Conservation (phyloP, 2,888 invertebrate species). For the Lymantria dispar region DNA sequence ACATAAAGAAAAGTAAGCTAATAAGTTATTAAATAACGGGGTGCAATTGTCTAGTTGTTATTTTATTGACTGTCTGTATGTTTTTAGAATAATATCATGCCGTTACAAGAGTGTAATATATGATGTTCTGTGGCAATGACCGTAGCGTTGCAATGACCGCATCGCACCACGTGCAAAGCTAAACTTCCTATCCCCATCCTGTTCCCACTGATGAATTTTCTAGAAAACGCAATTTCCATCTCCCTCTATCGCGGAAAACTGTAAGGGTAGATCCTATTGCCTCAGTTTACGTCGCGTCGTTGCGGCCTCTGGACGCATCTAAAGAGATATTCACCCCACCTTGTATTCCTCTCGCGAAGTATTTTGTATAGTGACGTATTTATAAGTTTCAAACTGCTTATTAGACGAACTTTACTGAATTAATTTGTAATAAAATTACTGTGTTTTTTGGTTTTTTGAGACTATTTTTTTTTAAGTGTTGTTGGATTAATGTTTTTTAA, state of each 20-base stretch:
- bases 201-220: conserved; percentile 42
- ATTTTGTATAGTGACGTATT: conserved; percentile 39
- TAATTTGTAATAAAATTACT: conserved; percentile 3
- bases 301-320: conserved; percentile 47
- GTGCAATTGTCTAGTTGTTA: too few relatives aligned
- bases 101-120: too few relatives aligned
- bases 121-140: conserved; percentile 65
- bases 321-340: conserved; percentile 33
- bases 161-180: conserved; percentile 70
- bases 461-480: conserved; percentile 19
- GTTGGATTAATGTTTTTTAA: conserved; percentile 20
- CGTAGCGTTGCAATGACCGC: conserved; percentile 78
- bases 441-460: conserved; percentile 14
- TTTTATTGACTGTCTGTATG: too few relatives aligned
- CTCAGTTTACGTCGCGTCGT: conserved; percentile 66
- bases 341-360: conserved; percentile 36
- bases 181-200: conserved; percentile 50
- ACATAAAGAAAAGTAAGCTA: too few relatives aligned
- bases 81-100: too few relatives aligned
- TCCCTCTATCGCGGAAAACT: conserved; percentile 63
- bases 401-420: conserved; percentile 8
- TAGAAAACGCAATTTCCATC: conserved; percentile 36
- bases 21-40: too few relatives aligned
- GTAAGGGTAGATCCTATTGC: conserved; percentile 59
- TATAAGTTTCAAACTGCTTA: conserved; percentile 41